These are phyloP conservation scores for Holotrichia oblita DNA, from an alignment of 1,140 invertebrate genomes.

Conservation along the genomic window DNA sequence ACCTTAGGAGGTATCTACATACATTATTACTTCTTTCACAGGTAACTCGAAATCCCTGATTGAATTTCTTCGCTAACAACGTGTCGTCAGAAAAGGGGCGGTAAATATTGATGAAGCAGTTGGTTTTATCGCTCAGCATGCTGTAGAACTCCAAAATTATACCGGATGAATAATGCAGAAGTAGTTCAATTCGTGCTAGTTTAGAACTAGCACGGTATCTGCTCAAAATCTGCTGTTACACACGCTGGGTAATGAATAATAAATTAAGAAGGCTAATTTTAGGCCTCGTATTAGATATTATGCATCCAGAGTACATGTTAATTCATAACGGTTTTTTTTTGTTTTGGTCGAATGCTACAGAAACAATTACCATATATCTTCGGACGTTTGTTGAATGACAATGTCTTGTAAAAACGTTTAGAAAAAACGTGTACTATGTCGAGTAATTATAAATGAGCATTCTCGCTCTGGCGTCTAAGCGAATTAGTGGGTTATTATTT, in stretches of 20 bases:
- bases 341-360: too few species aligned
- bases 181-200: not conserved
- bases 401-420: too few species aligned
- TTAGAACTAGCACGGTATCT: not conserved
- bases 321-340: not conserved
- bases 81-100: not conserved
- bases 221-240: not conserved
- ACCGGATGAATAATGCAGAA: constrained; percentile 1
- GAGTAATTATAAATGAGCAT: too few species aligned
- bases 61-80: not conserved
- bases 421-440: too few species aligned
- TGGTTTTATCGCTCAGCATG: not conserved
- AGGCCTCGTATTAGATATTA: not conserved
- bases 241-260: not conserved
- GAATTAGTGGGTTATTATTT: too few species aligned
- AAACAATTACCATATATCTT: too few species aligned
- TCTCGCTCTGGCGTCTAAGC: too few species aligned
- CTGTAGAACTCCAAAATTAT: not conserved
- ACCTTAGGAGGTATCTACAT: too few species aligned
- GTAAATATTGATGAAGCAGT: constrained; percentile 16
- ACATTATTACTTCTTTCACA: too few species aligned
- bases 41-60: too few species aligned
- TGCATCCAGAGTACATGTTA: not conserved
- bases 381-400: too few species aligned
- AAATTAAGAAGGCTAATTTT: constrained; percentile 12